Evolutionary conservation across 2,113 vertebrate genomes (phyloP).

Genomic region (Hymenochirus boettgeri): DNA sequence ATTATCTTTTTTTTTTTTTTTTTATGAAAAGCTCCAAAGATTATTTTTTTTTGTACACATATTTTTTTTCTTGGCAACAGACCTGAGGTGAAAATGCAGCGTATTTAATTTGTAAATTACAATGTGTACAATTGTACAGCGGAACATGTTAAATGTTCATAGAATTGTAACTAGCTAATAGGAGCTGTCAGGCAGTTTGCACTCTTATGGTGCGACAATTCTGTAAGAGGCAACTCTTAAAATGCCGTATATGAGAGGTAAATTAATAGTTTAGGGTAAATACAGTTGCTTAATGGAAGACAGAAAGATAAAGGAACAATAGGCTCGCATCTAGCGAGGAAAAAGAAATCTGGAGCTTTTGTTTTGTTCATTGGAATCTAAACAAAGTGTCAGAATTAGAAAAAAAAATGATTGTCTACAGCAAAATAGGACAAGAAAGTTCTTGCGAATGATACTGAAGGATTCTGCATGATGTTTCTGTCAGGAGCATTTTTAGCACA

Average conservation of each 20-base stretch:
- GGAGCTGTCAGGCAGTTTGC: slow-evolving; percentile 56
- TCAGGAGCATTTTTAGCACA: no score
- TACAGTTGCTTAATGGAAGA: slow-evolving; percentile 47
- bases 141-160: slow-evolving; percentile 50
- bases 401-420: slow-evolving; percentile 3
- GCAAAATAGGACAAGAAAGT: background rate
- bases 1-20: slow-evolving; percentile 53
- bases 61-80: slow-evolving; percentile 62
- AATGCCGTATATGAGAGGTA: slow-evolving; percentile 51
- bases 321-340: slow-evolving; percentile 41
- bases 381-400: slow-evolving; percentile 22
- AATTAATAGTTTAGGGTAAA: slow-evolving; percentile 50
- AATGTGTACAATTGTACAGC: slow-evolving; percentile 49
- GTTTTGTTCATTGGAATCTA: slow-evolving; percentile 14
- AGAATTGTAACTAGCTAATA: slow-evolving; percentile 50
- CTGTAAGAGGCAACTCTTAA: slow-evolving; percentile 50
- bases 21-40: slow-evolving; percentile 55
- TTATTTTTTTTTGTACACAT: slow-evolving; percentile 35
- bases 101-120: slow-evolving; percentile 63
- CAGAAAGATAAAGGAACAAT: slow-evolving; percentile 49
- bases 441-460: background rate
- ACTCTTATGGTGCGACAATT: slow-evolving; percentile 44
- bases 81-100: slow-evolving; percentile 57
- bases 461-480: no score
- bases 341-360: slow-evolving; percentile 38